These are phyloP conservation scores for Nymphalis io DNA, from an alignment of 1,140 invertebrate species.

Conservation along the genomic window DNA sequence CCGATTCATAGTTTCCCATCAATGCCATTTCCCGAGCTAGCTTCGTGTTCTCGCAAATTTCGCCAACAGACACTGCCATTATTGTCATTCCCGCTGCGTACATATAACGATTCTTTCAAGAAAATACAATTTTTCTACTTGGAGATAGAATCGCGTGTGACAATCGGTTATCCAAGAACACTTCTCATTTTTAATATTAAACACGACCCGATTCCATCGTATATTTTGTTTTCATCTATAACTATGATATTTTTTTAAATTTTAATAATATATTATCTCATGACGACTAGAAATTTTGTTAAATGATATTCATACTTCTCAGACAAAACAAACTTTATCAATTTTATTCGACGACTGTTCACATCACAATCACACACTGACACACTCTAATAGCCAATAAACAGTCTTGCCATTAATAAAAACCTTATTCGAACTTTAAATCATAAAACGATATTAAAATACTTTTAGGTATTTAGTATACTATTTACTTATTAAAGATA, in stretches of 20 bases:
- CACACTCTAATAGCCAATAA: constrained; percentile 6
- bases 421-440: not conserved
- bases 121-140: constrained; percentile 34
- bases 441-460: not conserved
- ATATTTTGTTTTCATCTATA: constrained; percentile 23
- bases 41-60: constrained; percentile 96
- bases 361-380: constrained; percentile 31
- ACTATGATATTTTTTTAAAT: constrained; percentile 19
- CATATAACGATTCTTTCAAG: constrained; percentile 60
- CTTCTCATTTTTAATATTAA: constrained; percentile 64
- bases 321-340: constrained; percentile 72
- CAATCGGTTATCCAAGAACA: constrained; percentile 58
- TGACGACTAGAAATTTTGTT: constrained; percentile 58
- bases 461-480: no score
- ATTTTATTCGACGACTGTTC: constrained; percentile 51
- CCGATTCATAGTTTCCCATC: constrained; percentile 97
- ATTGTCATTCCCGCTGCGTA: constrained; percentile 84
- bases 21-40: constrained; percentile 96
- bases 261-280: constrained; percentile 53
- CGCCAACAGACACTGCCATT: constrained; percentile 92
- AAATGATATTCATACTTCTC: constrained; percentile 56
- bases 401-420: constrained; percentile 16
- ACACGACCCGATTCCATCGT: constrained; percentile 33
- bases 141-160: constrained; percentile 51
- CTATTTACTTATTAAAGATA: no score